These are phyloP conservation scores for Metacarcinus magister DNA, from an alignment of 2,888 invertebrate genomes.

Conservation along the genomic window DNA sequence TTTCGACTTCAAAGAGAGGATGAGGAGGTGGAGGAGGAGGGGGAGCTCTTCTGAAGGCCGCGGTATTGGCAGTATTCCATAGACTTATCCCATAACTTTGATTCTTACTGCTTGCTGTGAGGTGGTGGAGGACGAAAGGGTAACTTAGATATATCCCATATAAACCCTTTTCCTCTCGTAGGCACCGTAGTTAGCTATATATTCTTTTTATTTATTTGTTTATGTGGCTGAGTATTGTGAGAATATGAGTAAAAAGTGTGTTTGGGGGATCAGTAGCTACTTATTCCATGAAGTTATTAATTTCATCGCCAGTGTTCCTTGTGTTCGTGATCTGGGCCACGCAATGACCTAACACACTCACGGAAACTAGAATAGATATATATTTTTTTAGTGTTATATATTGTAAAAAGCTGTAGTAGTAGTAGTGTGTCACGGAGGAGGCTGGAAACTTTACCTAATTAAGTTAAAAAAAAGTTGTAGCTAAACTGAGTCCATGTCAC, in stretches of 20 bases:
- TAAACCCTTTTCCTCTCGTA: not conserved
- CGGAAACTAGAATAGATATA: too few species aligned
- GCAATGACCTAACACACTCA: too few species aligned
- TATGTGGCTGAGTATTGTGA: not conserved
- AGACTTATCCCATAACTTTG: not conserved
- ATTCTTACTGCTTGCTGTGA: not conserved
- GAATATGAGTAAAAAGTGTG: not conserved
- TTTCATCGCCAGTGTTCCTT: too few species aligned
- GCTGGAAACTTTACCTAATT: not conserved
- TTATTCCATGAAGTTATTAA: too few species aligned
- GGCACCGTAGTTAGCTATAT: not conserved
- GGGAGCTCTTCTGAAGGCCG: not conserved
- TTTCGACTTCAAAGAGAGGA: not conserved
- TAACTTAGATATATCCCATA: not conserved
- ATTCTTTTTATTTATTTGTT: not conserved
- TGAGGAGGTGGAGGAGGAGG: not conserved
- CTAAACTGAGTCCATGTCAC: too few species aligned
- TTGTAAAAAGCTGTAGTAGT: not conserved
- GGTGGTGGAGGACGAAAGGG: not conserved
- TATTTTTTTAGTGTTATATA: not conserved
- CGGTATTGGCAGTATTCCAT: not conserved
- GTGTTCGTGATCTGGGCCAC: too few species aligned
- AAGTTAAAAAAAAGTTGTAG: too few species aligned
- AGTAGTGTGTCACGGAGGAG: not conserved
- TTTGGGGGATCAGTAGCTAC: too few species aligned